Percentiles rank a stretch among this genome's conserved stretches.
Evolutionary conservation across 2,888 invertebrate genomes (phyloP).

Genomic region (Morpho helenor): DNA sequence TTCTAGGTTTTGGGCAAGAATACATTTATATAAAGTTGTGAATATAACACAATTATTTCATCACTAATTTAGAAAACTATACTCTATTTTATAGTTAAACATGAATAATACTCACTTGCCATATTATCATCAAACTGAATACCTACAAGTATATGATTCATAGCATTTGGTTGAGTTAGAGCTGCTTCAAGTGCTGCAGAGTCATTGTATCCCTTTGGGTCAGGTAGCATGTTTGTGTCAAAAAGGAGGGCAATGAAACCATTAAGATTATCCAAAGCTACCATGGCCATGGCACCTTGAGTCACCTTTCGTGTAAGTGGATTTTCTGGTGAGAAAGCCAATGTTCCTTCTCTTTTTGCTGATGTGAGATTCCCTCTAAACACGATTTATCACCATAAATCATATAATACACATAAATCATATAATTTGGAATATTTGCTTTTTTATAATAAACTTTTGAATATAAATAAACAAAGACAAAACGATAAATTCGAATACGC

Average conservation of each 20-base stretch:
- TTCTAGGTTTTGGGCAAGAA: not conserved
- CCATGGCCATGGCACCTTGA: constrained; percentile 56
- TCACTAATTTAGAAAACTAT: not conserved
- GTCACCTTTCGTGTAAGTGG: constrained; percentile 58
- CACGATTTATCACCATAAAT: too few relatives aligned
- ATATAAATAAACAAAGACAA: too few relatives aligned
- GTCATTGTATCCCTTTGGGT: constrained; percentile 62
- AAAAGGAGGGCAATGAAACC: constrained; percentile 56
- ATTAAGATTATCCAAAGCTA: constrained; percentile 62
- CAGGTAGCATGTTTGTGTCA: constrained; percentile 55
- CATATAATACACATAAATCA: too few relatives aligned
- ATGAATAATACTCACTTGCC: constrained; percentile 55
- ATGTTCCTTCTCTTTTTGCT: constrained; percentile 53
- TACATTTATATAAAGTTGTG: not conserved
- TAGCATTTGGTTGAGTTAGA: constrained; percentile 60
- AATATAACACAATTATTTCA: not conserved
- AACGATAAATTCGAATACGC: too few relatives aligned
- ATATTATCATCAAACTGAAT: constrained; percentile 67
- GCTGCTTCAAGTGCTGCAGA: constrained; percentile 56
- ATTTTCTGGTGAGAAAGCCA: constrained; percentile 70
- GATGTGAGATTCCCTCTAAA: constrained; percentile 59
- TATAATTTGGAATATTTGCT: too few relatives aligned
- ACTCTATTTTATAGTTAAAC: not conserved
- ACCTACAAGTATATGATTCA: constrained; percentile 66
- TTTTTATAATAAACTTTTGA: too few relatives aligned